Evolutionary conservation across 2,797 vertebrate genomes (phyloP).

Genomic region (Sitta carolinensis): DNA sequence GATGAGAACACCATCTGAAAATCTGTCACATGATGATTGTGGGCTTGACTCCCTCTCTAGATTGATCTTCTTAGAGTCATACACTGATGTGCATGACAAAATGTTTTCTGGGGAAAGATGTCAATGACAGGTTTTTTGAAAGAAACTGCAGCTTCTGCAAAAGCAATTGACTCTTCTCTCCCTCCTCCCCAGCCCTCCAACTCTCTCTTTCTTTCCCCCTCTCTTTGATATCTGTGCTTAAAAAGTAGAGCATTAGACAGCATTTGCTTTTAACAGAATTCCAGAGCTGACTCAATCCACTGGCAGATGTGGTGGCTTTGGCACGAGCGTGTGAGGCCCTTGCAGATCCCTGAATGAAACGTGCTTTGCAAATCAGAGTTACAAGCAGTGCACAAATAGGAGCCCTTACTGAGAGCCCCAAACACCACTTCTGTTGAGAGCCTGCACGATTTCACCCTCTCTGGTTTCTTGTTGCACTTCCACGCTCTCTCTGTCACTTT

Average conservation of each 20-base stretch:
- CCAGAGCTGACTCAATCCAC: not conserved
- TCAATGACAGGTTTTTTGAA: slow-evolving; percentile 69
- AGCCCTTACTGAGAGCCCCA: not conserved
- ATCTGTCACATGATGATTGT: slow-evolving; percentile 61
- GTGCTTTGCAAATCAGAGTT: not conserved
- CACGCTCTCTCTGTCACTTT: not conserved
- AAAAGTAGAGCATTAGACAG: slow-evolving; percentile 32
- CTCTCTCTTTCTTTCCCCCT: slow-evolving; percentile 53
- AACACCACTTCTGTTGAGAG: not conserved
- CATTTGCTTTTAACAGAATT: slow-evolving; percentile 27
- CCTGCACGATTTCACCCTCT: not conserved
- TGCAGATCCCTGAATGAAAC: not conserved
- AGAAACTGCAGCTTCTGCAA: slow-evolving; percentile 75
- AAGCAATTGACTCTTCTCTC: slow-evolving; percentile 65
- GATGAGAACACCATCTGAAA: slow-evolving; percentile 71
- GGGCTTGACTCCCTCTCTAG: slow-evolving; percentile 48
- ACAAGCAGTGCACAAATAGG: not conserved
- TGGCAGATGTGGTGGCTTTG: not conserved
- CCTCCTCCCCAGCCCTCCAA: not conserved
- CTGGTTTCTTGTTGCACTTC: not conserved
- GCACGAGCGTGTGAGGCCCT: not conserved
- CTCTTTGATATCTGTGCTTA: slow-evolving; percentile 45
- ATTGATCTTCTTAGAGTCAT: slow-evolving; percentile 50
- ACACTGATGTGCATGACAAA: slow-evolving; percentile 64
- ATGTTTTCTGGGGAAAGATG: slow-evolving; percentile 47